Conservation (phyloP, 2,888 invertebrate genomes). For the Latheticus oryzae region DNA sequence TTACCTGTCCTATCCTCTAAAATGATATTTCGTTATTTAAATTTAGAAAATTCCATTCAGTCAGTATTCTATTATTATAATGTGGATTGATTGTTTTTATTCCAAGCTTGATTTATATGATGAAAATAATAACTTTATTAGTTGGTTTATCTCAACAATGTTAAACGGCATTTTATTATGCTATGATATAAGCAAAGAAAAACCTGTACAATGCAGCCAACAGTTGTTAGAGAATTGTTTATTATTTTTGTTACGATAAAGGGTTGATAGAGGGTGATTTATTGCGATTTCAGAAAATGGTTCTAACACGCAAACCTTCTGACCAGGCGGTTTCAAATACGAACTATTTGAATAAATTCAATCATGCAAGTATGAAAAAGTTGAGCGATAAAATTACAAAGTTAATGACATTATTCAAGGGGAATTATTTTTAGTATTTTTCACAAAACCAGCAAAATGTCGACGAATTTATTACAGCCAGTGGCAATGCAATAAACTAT, state of each 20-base stretch:
- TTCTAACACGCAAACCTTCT: conserved; percentile 26
- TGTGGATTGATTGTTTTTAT: conserved; percentile 21
- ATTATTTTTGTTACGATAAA: conserved; percentile 39
- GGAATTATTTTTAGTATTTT: too few species aligned
- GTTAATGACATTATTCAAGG: too few species aligned
- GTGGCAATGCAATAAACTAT: too few species aligned
- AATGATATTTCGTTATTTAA: not conserved
- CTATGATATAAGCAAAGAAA: conserved; percentile 36
- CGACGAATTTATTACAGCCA: too few species aligned
- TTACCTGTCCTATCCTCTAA: not conserved
- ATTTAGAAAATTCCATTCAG: conserved; percentile 3
- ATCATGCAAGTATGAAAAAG: conserved; percentile 23
- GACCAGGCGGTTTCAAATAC: conserved; percentile 24
- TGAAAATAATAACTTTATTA: conserved; percentile 39
- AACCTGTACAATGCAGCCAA: conserved; percentile 36
- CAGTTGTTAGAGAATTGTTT: conserved; percentile 40
- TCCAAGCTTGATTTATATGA: conserved; percentile 8
- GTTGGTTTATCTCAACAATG: conserved; percentile 38
- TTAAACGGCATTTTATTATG: conserved; percentile 40
- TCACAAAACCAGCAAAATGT: too few species aligned
- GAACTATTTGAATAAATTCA: conserved; percentile 31
- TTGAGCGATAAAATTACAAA: conserved; percentile 27
- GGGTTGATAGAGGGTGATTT: conserved; percentile 33
- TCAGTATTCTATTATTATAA: too few species aligned
- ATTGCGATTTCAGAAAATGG: conserved; percentile 29